Percentiles rank a stretch among this genome's conserved stretches.
These are phyloP conservation scores for Gymnoscopelus microlampas DNA, from an alignment of 2,797 vertebrate species.

Conservation along the genomic window DNA sequence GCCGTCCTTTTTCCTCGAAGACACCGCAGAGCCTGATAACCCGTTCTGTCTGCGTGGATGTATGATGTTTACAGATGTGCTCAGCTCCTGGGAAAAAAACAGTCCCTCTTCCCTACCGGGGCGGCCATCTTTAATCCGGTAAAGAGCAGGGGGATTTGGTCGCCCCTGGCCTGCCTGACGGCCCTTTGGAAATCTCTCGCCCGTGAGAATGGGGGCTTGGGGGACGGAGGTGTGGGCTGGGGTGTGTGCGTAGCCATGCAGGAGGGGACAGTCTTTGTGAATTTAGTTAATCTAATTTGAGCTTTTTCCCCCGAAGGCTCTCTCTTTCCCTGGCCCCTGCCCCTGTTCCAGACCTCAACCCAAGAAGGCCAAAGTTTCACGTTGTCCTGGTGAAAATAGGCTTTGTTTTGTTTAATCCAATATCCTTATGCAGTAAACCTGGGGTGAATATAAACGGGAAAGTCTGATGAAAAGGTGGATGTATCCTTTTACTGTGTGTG, in stretches of 20 bases:
- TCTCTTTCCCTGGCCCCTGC: slow-evolving; percentile 54
- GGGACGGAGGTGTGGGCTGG: slow-evolving; percentile 68
- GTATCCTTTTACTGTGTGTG: slow-evolving; percentile 37
- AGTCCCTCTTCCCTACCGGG: slow-evolving; percentile 33
- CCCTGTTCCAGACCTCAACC: slow-evolving; percentile 66
- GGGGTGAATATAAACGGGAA: slow-evolving; percentile 32
- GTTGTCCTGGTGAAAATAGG: slow-evolving; percentile 64
- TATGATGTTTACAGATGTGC: slow-evolving; percentile 78
- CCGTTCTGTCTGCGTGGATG: slow-evolving; percentile 49
- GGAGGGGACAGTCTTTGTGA: slow-evolving; percentile 81
- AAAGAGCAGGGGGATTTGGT: slow-evolving; percentile 77
- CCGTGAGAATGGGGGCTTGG: slow-evolving; percentile 73
- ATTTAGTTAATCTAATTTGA: slow-evolving; percentile 84
- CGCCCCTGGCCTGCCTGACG: slow-evolving; percentile 70
- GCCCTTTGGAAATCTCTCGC: slow-evolving; percentile 79
- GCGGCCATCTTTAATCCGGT: slow-evolving; percentile 79
- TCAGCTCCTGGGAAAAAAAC: slow-evolving; percentile 57
- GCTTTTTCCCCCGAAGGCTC: slow-evolving; percentile 67
- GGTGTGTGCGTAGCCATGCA: slow-evolving; percentile 69
- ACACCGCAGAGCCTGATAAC: slow-evolving; percentile 35
- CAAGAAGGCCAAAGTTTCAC: slow-evolving; percentile 63
- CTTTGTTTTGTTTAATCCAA: slow-evolving; percentile 75
- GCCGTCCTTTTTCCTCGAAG: slow-evolving; percentile 23
- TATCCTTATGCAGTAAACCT: slow-evolving; percentile 60
- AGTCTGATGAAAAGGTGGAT: slow-evolving; percentile 38